These are phyloP conservation scores for Diplodus sargus DNA, from an alignment of 2,797 vertebrate genomes.

Conservation along the genomic window DNA sequence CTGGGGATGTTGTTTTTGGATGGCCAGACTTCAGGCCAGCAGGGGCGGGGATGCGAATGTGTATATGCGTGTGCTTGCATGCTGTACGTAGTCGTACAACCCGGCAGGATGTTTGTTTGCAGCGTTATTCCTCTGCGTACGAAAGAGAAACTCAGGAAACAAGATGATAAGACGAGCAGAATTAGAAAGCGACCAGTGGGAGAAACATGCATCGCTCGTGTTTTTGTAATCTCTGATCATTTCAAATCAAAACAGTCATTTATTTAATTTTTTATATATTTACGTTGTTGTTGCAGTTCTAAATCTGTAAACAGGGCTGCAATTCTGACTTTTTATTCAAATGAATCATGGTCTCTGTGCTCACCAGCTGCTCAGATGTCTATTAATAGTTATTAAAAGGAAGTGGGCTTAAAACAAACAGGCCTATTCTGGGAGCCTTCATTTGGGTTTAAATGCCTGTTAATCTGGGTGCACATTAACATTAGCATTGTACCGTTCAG, in stretches of 20 bases:
- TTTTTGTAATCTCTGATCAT: background rate
- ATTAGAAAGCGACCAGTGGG: background rate
- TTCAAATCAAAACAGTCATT: background rate
- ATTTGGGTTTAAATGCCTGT: slow-evolving; percentile 64
- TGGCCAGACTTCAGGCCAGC: slow-evolving; percentile 28
- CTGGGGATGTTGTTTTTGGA: background rate
- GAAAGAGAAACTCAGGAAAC: slow-evolving; percentile 27
- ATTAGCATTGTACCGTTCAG: slow-evolving; percentile 59
- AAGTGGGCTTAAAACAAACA: slow-evolving; percentile 58
- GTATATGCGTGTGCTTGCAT: background rate
- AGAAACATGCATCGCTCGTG: background rate
- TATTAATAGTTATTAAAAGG: slow-evolving; percentile 68
- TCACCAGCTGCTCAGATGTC: slow-evolving; percentile 67
- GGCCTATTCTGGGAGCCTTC: slow-evolving; percentile 52
- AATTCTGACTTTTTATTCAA: slow-evolving; percentile 42
- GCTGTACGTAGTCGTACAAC: background rate
- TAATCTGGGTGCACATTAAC: slow-evolving; percentile 65
- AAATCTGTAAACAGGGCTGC: slow-evolving; percentile 27
- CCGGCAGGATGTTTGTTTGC: slow-evolving; percentile 32
- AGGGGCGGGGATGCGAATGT: background rate
- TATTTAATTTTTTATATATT: slow-evolving; percentile 11
- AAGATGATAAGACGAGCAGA: slow-evolving; percentile 9
- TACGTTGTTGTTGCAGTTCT: slow-evolving; percentile 21
- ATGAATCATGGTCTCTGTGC: slow-evolving; percentile 53
- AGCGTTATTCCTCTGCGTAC: slow-evolving; percentile 14